Evolutionary conservation across 2,888 invertebrate genomes (phyloP).

Genomic region (Harpalus rubripes): DNA sequence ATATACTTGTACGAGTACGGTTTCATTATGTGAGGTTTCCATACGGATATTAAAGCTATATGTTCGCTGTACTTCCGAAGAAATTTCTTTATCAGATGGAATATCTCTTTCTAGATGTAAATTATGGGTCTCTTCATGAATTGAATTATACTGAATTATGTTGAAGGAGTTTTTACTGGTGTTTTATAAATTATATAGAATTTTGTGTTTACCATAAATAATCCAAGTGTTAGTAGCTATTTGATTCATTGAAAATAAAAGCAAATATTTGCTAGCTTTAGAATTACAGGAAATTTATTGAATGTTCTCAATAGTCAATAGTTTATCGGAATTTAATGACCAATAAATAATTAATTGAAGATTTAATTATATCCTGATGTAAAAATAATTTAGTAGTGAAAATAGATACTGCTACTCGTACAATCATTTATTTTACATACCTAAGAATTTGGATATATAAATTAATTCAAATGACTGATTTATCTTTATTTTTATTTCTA

Average conservation of each 20-base stretch:
- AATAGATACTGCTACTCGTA: no score
- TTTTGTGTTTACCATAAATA: constrained; percentile 7
- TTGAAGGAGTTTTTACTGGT: no score
- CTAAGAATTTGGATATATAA: no score
- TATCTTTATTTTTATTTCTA: no score
- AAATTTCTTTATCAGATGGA: constrained; percentile 13
- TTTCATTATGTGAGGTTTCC: constrained; percentile 8
- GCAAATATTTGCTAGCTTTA: no score
- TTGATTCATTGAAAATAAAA: no score
- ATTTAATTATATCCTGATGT: neutral
- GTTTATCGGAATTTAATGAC: neutral
- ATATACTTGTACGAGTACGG: neutral
- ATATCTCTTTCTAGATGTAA: constrained; percentile 2
- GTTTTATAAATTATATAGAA: constrained; percentile 17
- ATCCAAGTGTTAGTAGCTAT: neutral
- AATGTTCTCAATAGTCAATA: no score
- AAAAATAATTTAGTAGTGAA: no score
- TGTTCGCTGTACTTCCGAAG: neutral
- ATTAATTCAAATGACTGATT: no score
- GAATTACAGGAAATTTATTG: no score
- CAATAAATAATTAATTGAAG: constrained; percentile 1
- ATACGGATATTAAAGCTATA: constrained; percentile 16
- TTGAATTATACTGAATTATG: neutral
- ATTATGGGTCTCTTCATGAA: neutral
- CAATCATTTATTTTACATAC: no score